phyloP scores from a whole-genome alignment of 1,140 invertebrate species.

The Luehdorfia chinensis region DNA sequence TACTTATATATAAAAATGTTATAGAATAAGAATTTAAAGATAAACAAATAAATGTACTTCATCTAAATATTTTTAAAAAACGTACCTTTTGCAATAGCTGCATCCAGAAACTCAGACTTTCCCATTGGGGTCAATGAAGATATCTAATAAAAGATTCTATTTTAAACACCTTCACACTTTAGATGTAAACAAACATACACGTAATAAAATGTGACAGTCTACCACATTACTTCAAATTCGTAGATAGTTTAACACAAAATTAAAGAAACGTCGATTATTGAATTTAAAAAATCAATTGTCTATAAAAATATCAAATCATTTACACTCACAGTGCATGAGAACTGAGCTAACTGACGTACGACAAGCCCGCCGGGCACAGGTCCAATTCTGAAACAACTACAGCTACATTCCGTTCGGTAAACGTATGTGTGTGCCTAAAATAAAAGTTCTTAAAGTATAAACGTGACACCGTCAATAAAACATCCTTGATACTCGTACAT shows the following conservation, averaged over 20 bases:
- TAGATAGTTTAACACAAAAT: background rate
- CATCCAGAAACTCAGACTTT: constrained; percentile 41
- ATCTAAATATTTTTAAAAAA: constrained; percentile 6
- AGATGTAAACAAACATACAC: constrained; percentile 43
- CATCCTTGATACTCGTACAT: too few species aligned
- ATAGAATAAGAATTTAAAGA: background rate
- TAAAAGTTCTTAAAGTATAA: too few species aligned
- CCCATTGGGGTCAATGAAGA: constrained; percentile 44
- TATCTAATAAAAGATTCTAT: constrained; percentile 71
- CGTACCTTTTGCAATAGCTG: constrained; percentile 48
- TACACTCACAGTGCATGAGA: constrained; percentile 36
- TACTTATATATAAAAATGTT: too few species aligned
- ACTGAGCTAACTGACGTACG: constrained; percentile 49
- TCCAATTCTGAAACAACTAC: constrained; percentile 66
- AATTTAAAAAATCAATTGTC: constrained; percentile 6
- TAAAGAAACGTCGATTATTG: too few species aligned
- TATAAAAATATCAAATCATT: constrained; percentile 25
- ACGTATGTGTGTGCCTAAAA: constrained; percentile 47
- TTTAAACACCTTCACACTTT: constrained; percentile 35
- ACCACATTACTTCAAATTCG: background rate
- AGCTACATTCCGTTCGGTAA: constrained; percentile 42
- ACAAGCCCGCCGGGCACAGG: constrained; percentile 54
- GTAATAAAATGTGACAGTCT: background rate
- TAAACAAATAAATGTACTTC: background rate
- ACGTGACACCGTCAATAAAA: too few species aligned